These are phyloP conservation scores for Protophormia terraenovae DNA, from an alignment of 2,888 invertebrate genomes.

Conservation along the genomic window DNA sequence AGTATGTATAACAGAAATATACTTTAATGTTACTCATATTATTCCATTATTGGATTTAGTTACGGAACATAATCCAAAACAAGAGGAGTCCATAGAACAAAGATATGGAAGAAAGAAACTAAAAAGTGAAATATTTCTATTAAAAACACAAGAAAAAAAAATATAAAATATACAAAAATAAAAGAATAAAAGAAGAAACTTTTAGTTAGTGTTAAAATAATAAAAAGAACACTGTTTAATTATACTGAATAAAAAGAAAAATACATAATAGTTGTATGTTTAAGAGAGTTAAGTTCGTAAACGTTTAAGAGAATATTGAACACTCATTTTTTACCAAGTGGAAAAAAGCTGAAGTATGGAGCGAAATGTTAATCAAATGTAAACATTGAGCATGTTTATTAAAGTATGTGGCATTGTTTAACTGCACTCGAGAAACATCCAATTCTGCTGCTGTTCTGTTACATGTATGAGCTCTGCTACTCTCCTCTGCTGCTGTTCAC, in stretches of 20 bases:
- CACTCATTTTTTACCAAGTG: background rate
- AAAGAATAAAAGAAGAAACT: background rate
- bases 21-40: slow-evolving; percentile 31
- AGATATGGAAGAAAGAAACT: background rate
- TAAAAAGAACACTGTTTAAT: background rate
- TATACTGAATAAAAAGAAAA: background rate
- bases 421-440: slow-evolving; percentile 16
- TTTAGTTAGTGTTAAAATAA: background rate
- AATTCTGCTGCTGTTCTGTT: slow-evolving; percentile 4
- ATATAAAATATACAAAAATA: background rate
- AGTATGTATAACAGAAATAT: slow-evolving; percentile 52
- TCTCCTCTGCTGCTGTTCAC: no score
- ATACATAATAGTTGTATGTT: background rate
- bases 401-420: background rate
- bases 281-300: background rate
- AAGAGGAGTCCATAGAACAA: slow-evolving; percentile 18
- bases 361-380: background rate
- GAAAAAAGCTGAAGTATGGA: background rate
- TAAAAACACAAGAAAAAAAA: background rate
- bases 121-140: background rate
- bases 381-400: slow-evolving; percentile 26
- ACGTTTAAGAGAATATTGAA: slow-evolving; percentile 2
- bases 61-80: slow-evolving; percentile 15
- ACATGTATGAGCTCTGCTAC: no score
- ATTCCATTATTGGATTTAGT: slow-evolving; percentile 14